Conservation (phyloP, 30 jellyfish, hydroid and myxozoan genomes). For the Turritopsis dohrnii region DNA sequence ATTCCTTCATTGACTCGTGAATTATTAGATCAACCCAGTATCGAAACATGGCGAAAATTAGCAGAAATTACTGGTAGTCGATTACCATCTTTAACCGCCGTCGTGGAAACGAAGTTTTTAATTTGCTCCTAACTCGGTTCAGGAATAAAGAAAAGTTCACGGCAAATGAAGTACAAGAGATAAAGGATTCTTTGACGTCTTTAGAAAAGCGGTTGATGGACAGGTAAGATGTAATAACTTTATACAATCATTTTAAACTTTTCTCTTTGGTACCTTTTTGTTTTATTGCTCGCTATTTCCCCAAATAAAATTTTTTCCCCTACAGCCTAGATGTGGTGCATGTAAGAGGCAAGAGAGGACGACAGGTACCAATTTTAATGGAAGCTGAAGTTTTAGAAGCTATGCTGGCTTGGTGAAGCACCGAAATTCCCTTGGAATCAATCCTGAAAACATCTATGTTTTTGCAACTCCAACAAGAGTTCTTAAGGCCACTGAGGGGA, state of each 20-base stretch:
- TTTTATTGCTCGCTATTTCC: no score
- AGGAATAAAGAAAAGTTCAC: constrained; percentile 14
- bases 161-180: constrained; percentile 16
- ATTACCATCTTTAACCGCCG: constrained; percentile 28
- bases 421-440: constrained; percentile 14
- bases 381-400: constrained; percentile 13
- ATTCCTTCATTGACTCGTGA: background rate
- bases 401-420: constrained; percentile 20
- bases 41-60: constrained; percentile 19
- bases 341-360: constrained; percentile 31
- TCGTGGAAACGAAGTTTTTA: constrained; percentile 34
- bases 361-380: constrained; percentile 29
- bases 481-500: constrained; percentile 16
- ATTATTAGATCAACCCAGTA: background rate
- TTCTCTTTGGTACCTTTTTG: background rate
- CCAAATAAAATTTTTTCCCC: no score
- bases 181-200: constrained; percentile 22
- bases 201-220: constrained; percentile 24
- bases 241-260: background rate
- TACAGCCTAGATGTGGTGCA: constrained; percentile 13
- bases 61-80: constrained; percentile 27
- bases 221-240: constrained; percentile 14
- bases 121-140: constrained; percentile 15
- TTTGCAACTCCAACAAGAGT: constrained; percentile 39
- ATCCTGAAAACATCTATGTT: constrained; percentile 6